Evolutionary conservation across 2,113 vertebrate species (phyloP).

Genomic region (Turdus rufiventris): DNA sequence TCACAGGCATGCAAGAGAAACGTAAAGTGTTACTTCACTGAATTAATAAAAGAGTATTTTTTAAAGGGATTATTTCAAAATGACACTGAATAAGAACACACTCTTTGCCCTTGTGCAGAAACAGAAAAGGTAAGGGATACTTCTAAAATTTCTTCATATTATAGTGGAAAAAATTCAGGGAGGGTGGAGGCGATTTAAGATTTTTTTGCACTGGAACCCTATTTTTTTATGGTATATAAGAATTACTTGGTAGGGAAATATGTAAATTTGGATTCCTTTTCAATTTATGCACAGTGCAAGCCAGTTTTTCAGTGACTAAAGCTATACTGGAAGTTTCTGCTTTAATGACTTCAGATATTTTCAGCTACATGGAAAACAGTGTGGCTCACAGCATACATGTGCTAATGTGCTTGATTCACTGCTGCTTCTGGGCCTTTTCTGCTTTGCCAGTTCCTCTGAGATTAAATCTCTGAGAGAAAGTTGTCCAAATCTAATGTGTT

Average conservation of each 20-base stretch:
- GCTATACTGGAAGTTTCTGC: background rate
- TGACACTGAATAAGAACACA: background rate
- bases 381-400: background rate
- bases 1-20: background rate
- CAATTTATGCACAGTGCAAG: background rate
- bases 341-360: background rate
- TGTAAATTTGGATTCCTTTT: background rate
- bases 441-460: background rate
- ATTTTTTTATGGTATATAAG: background rate
- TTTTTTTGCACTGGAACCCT: background rate
- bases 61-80: background rate
- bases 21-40: background rate
- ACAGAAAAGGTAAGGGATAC: background rate
- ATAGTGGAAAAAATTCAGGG: background rate
- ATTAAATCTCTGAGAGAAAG: constrained; percentile 38
- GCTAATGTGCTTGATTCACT: background rate
- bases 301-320: background rate
- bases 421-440: constrained; percentile 10
- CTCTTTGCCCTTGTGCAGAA: background rate
- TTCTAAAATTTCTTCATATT: background rate
- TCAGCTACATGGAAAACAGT: background rate
- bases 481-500: background rate
- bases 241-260: background rate
- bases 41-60: background rate
- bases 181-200: background rate